Evolutionary conservation across 2,797 vertebrate species (phyloP).

Genomic region (Hippoglossus hippoglossus): DNA sequence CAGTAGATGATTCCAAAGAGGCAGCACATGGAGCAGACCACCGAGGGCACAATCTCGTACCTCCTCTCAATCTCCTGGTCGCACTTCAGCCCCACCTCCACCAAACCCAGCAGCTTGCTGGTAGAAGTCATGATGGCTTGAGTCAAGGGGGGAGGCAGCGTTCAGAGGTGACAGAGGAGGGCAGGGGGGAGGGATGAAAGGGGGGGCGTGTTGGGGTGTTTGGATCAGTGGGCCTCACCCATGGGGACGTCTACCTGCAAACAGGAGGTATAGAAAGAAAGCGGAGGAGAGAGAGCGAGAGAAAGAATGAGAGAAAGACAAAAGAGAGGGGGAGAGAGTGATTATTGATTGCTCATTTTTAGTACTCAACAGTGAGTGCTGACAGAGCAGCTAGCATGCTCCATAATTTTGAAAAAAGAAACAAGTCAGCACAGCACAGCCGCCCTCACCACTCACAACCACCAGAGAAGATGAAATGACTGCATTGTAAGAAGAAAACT

Average conservation of each 20-base stretch:
- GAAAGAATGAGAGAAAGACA: slow-evolving; percentile 37
- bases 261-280: slow-evolving; percentile 12
- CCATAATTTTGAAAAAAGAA: slow-evolving; percentile 41
- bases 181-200: slow-evolving; percentile 22
- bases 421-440: slow-evolving; percentile 35
- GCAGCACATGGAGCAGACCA: slow-evolving; percentile 99
- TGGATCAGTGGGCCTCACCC: slow-evolving; percentile 74
- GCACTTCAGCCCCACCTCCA: slow-evolving; percentile 88
- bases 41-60: slow-evolving; percentile 96
- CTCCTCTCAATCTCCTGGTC: slow-evolving; percentile 93
- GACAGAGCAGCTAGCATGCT: slow-evolving; percentile 53
- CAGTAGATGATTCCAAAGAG: slow-evolving; percentile 99
- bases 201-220: slow-evolving; percentile 43
- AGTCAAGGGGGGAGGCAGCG: slow-evolving; percentile 6
- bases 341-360: slow-evolving; percentile 71
- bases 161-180: slow-evolving; percentile 20
- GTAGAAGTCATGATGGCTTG: slow-evolving; percentile 65
- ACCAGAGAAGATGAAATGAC: slow-evolving; percentile 32
- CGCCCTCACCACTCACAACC: slow-evolving; percentile 9
- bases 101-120: slow-evolving; percentile 81
- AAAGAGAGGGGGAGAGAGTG: slow-evolving; percentile 26
- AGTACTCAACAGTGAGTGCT: slow-evolving; percentile 61
- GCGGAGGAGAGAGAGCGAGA: slow-evolving; percentile 9
- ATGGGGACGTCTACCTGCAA: slow-evolving; percentile 73
- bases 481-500: slow-evolving; percentile 9